Evolutionary conservation across 2,888 invertebrate genomes (phyloP), one percentile per base, ranked within the genome.

Genomic region (Salticus scenicus): DNA sequence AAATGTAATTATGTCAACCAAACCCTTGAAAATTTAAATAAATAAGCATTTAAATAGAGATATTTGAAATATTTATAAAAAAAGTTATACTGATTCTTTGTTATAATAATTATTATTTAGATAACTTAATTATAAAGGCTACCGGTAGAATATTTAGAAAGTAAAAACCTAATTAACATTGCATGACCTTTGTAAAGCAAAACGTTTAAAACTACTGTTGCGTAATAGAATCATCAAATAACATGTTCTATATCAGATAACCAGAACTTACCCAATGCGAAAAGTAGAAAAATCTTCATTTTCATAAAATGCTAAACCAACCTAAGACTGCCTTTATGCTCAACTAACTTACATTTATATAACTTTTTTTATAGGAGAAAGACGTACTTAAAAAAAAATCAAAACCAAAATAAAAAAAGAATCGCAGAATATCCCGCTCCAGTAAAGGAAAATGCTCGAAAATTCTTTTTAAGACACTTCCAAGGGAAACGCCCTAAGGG

Each of bases 231-330:
- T 57, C 20, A 57, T 47, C 5, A 57, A 57, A 12, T 7, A 47
- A 17, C 47, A 5, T 17, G 2, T 2, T 12, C 17, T 47, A n/a
- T n/a, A n/a, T 17, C 8, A 0, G 20, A 33, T n/a, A 17, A 31
- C 4, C 37, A 81, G n/a, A n/a, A n/a, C 83, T 84, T 77, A 84
- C 83, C 77, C n/a, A 77, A 51, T 33, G 77, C 77, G 42, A 77
- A 24, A 20, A 42, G 8, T 12, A 81, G 41, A 2, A 37, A 41
- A 24, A 74, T 24, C 74, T 74, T 74, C 81, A 74, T 81, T 41
- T 81, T 42, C 28, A 30, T 17, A 47, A 1, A 31, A 12, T 7
- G 31, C 24, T 24, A 24, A 51, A 33, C n/a, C 47, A 63, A 75
- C 14, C 70, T 71, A 42, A 63, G 33, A 64, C 82, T 70, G 67